Base-by-base conservation (phyloP, 2,113 vertebrate genomes). In the Zosterops lateralis region DNA sequence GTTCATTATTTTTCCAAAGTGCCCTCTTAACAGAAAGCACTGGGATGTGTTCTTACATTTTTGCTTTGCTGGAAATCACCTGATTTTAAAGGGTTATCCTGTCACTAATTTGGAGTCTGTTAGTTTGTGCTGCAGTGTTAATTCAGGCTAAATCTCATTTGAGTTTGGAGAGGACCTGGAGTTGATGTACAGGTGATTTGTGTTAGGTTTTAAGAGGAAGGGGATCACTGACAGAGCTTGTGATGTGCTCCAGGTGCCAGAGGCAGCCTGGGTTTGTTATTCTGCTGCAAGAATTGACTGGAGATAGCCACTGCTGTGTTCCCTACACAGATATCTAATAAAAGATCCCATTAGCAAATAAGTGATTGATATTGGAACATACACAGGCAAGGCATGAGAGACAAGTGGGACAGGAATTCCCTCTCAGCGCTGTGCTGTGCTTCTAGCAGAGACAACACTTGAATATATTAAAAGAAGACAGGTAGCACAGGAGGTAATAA, bases 401-500 rank as follows among this genome's bases (percentile, higher is more conserved):
- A 93, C 0, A 3, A 89, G 73, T 12, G 26, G 36, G 67, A 64
- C 29, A 91, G 95, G 93, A 94, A 96, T 90, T 90, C 86, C 93
- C 86, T 88, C 32, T 77, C 72, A 72, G 61, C 15, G 32, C 82
- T 68, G 10, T 36, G 83, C 50, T 53, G 15, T 73, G 91, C 58
- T 83, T 70, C 86, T 68, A 73, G 76, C 72, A 86, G 90, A 77
- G 73, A 71, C 80, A 95, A 90, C 85, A 94, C 79, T 75, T 70
- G 93, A 92, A 80, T 96, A 70, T 50, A 80, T 93, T 87, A 88
- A 80, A 78, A 79, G 62, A 87, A 87, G 90, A 56, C 94, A 95
- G 93, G 93, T 94, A 95, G 89, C 75, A 70, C 78, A 82, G 34
- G 56, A 87, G 79, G 89, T 92, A 95, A 91, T 91, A 92, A 92